These are phyloP conservation scores for Pharmacophagus antenor DNA, from an alignment of 2,888 invertebrate species.

Conservation along the genomic window DNA sequence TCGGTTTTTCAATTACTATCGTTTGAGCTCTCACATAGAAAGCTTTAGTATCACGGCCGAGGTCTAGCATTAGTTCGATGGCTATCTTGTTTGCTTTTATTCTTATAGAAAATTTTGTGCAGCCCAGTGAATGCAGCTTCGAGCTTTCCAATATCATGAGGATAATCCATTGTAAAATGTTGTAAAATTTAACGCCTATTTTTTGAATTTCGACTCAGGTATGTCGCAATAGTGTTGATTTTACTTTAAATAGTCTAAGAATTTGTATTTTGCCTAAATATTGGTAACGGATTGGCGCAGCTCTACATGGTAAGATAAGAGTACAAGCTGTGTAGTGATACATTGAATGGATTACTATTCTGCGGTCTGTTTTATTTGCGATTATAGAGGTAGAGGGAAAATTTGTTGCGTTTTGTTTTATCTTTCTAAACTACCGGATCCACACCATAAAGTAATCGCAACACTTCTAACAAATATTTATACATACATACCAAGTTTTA, in stretches of 20 bases:
- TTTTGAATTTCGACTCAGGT: constrained; percentile 49
- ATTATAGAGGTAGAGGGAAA: constrained; percentile 41
- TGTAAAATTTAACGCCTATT: constrained; percentile 51
- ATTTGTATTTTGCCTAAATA: constrained; percentile 78
- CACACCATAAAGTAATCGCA: background rate
- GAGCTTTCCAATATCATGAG: constrained; percentile 77
- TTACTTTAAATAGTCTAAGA: constrained; percentile 47
- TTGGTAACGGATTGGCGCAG: constrained; percentile 76
- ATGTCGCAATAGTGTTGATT: constrained; percentile 45
- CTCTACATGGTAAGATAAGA: constrained; percentile 73
- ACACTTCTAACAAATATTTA: background rate
- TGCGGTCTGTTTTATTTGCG: constrained; percentile 57
- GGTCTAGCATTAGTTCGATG: constrained; percentile 66
- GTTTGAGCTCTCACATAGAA: constrained; percentile 32
- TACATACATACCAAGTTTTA: background rate
- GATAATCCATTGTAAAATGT: constrained; percentile 73
- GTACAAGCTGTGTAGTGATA: constrained; percentile 67
- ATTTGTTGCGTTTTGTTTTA: constrained; percentile 41
- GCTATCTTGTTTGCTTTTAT: constrained; percentile 80
- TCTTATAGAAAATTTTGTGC: constrained; percentile 80
- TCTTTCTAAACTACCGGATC: constrained; percentile 21
- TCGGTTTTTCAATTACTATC: constrained; percentile 27
- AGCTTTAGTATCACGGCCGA: constrained; percentile 43
- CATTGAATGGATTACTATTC: constrained; percentile 72
- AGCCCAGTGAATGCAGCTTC: constrained; percentile 76